Base-by-base conservation (phyloP, 2,797 vertebrate genomes). In the Craterocephalus amniculus region DNA sequence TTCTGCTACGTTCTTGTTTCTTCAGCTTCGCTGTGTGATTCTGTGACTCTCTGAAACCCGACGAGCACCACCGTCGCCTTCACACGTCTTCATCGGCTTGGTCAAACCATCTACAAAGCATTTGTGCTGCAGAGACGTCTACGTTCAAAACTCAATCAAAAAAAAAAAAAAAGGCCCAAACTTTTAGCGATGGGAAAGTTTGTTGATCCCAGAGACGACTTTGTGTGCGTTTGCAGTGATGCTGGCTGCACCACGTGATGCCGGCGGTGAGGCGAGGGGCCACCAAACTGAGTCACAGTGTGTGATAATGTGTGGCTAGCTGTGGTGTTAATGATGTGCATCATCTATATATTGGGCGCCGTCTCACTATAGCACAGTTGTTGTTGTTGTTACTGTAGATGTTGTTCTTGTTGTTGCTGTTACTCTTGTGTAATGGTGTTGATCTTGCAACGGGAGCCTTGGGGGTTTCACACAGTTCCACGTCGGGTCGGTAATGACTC, bases 241-340 rank as follows among this genome's bases (percentile, higher is more conserved):
- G 61, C 35, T 51, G 1, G 22, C 26, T 16, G 65, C 73, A 5
- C 72, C 72, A 63, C 0, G 20, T 16, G 64, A 77, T 73, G 24
- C 78, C 85, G 83, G 57, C 34, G 20, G 38, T 38, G 61, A 67
- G 66, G 74, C 62, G 49, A 59, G 59, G 1, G 74, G 67, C 67
- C 75, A 29, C 68, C 38, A 52, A 72, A 68, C 76, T n/a, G 76
- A 70, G 79, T 29, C 29, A 74, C 85, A 56, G 80, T 68, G 73
- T 81, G 81, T 67, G 85, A 81, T 89, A 81, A 85, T 80, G 84
- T 83, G 88, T 61, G 83, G 81, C 87, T 82, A 85, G 63, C 85
- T 87, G 86, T 89, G 86, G 79, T 76, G 76, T 85, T 87, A 89
- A 90, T 88, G 87, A 79, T 72, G 88, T 88, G 83, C 82, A 81